Base-by-base conservation (phyloP, 1,140 invertebrate genomes). In the Eupristina koningsbergeri region DNA sequence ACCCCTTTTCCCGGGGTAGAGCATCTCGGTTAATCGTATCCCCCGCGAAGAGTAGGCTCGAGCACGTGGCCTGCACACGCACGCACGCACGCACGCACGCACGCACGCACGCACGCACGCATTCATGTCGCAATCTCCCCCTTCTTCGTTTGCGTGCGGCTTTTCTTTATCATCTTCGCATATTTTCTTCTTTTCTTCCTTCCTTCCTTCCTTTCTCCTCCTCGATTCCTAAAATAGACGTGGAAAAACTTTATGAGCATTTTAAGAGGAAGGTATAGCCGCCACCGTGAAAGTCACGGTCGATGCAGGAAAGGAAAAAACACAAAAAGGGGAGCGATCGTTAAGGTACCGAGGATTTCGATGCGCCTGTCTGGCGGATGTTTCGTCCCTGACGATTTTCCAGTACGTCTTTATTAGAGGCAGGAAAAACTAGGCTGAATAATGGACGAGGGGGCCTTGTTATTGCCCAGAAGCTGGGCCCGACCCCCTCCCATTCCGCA, bases 21-120 rank as follows among this genome's bases (percentile, higher is more conserved):
- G 69, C 71, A 83, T 83, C 81, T 45, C 61, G 61, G 85, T 86
- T 83, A 86, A 90, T 91, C 90, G 88, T 85, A 89, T 90, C 90
- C 89, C 89, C 89, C 89, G 88, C 71, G 47, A 41, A 61, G 74
- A 39, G 86, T 58, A 61, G 83, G 71, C 71, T 64, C 71, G 53
- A 77, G 81, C 81, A 76, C 74, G 81, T 83, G 74, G 74, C 41
- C 2, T 39, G 80, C 80, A 71, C 67, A 41, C 82, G 77, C 83
- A 81, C 78, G 75, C 73, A 81, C 80, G 17, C 64, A 36, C 11
- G 26, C 8, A 45, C 41, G 22, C n/a, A 15, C 8, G 22, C 9
- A 3, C 31, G 50, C 34, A 15, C 61, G 47, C 47, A 17, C 9
- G 9, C 6, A 45, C 47, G 9, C 47, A 17, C 9, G 47, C 47